These are phyloP conservation scores for Pollimyrus isidori DNA, from an alignment of 2,113 vertebrate species.

Conservation along the genomic window DNA sequence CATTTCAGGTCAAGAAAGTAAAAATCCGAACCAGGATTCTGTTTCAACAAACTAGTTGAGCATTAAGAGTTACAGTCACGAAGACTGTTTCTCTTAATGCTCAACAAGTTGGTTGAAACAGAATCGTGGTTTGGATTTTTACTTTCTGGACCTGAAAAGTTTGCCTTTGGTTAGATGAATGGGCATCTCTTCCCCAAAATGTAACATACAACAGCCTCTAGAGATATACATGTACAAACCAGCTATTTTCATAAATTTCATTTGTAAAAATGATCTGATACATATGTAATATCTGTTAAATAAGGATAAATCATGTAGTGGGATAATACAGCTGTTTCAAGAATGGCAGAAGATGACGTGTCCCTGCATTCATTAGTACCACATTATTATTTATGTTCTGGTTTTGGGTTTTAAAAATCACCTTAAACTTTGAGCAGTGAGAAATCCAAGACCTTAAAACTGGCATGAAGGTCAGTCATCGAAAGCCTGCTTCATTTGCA, in stretches of 20 bases:
- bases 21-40: too few relatives aligned
- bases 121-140: too few relatives aligned
- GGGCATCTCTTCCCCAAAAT: background rate
- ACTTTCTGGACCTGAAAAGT: too few relatives aligned
- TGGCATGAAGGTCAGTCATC: background rate
- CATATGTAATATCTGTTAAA: background rate
- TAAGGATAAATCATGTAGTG: background rate
- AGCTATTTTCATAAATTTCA: background rate
- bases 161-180: background rate
- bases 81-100: background rate
- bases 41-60: too few relatives aligned
- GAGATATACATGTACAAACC: background rate
- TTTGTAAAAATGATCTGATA: background rate
- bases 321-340: background rate
- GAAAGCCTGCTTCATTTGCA: background rate
- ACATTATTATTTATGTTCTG: background rate
- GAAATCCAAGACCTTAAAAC: background rate
- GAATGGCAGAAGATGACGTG: background rate
- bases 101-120: too few relatives aligned
- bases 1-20: too few relatives aligned
- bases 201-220: background rate
- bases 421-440: background rate
- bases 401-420: background rate
- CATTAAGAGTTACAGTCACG: too few relatives aligned
- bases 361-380: background rate